phyloP scores from a whole-genome alignment of 2,888 invertebrate genomes.

The Antitype chi region DNA sequence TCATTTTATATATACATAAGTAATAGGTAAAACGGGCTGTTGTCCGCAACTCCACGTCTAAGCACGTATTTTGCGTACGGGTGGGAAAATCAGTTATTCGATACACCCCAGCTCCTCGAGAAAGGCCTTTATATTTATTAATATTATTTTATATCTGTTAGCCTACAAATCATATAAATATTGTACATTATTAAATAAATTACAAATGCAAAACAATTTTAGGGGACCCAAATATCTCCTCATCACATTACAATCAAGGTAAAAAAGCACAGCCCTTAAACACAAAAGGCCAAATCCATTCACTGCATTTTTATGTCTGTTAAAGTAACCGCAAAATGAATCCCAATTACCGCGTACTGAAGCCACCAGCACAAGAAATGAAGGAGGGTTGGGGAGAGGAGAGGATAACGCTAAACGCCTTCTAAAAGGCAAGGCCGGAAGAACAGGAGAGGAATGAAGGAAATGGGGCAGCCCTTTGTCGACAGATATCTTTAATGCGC shows the following conservation, averaged over 20 bases:
- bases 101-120: no score
- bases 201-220: not conserved
- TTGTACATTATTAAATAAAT: no score
- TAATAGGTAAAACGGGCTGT: no score
- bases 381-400: not conserved
- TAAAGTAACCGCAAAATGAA: conserved; percentile 42
- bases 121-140: no score
- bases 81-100: no score
- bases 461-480: conserved; percentile 54
- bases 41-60: no score
- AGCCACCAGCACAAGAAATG: conserved; percentile 13
- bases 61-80: no score
- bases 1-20: no score
- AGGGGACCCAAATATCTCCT: not conserved
- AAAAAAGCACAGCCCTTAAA: not conserved
- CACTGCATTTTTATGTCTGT: conserved; percentile 16
- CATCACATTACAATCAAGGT: not conserved
- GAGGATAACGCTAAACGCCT: conserved; percentile 29
- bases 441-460: conserved; percentile 48
- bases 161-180: no score
- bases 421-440: conserved; percentile 52
- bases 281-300: conserved; percentile 11
- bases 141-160: no score
- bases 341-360: conserved; percentile 48
- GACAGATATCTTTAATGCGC: conserved; percentile 43